Base-by-base conservation (phyloP, 2,888 invertebrate species). In the Euclidia mi region DNA sequence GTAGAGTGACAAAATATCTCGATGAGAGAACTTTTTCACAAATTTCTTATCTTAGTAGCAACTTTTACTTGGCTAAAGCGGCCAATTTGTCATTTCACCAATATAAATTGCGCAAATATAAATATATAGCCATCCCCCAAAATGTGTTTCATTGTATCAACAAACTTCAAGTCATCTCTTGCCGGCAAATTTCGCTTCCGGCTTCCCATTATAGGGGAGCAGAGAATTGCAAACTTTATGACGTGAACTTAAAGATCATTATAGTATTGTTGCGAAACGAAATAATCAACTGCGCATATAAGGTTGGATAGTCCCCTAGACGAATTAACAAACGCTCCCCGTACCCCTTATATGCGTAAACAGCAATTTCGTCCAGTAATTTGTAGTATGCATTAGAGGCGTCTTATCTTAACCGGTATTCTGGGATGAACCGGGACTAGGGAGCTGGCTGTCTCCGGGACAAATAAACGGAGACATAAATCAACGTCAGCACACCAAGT, bases 391-490 rank as follows among this genome's bases (percentile, higher is more conserved):
- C 87, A 90, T 88, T 90, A 88, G 85, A 81, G 73, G 69, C 76
- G 80, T 79, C 87, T 89, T 92, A 92, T 92, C 92, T 85, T 77
- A 79, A 74, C 83, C 84, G 84, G 83, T 82, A 79, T 84, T 83
- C 87, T 84, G 82, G 85, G 84, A 84, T 82, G 85, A 87, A 82
- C 84, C 85, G 81, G 81, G 82, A 81, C 76, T 81, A 78, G 74
- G 79, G 76, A 84, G 84, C 80, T 81, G 79, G 78, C 79, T 84
- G 86, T 88, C 85, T 85, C 89, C 83, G 86, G 82, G 85, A 92
- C 91, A 91, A 92, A 92, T 91, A 91, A 92, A 90, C 90, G 84
- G 82, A 87, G 87, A 89, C 90, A 93, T 94, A 93, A 93, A 94
- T 94, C 94, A 93, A 92, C 79, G 94, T 93, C 94, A 89, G 81